These are phyloP conservation scores for Myrmophylax atrothorax DNA, from an alignment of 2,113 vertebrate species.

Conservation along the genomic window DNA sequence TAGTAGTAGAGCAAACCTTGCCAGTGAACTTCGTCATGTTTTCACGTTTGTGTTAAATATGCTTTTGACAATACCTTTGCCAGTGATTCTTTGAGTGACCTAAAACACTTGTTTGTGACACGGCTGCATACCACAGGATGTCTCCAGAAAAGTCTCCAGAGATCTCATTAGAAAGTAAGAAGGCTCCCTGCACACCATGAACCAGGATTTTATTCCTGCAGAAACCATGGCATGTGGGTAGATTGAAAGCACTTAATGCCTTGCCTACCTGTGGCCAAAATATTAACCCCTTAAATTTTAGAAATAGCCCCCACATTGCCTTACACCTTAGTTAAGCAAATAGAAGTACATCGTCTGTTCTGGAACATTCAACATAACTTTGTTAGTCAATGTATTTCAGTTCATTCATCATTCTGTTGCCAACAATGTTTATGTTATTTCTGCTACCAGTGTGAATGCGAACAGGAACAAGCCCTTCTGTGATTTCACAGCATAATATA, in stretches of 20 bases:
- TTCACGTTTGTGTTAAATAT: not conserved
- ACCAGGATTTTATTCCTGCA: not conserved
- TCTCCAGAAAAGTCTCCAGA: not conserved
- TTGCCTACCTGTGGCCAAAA: not conserved
- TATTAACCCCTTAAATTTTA: not conserved
- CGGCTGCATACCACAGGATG: not conserved
- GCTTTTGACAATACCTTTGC: not conserved
- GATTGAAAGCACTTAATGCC: not conserved
- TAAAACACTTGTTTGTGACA: not conserved
- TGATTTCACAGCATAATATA: not conserved
- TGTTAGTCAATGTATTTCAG: not conserved
- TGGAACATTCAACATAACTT: not conserved
- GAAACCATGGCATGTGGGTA: not conserved
- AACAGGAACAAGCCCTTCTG: not conserved
- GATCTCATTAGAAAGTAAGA: not conserved
- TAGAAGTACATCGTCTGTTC: not conserved
- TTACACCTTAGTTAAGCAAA: not conserved
- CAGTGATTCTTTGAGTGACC: not conserved
- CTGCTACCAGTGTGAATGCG: not conserved
- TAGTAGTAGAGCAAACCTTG: not conserved
- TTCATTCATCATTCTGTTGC: not conserved
- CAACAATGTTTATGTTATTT: not conserved
- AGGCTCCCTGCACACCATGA: not conserved
- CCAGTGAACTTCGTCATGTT: not conserved
- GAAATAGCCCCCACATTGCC: not conserved